Percentiles rank a stretch among this genome's conserved stretches.
Conservation (phyloP, 2,113 vertebrate species). For the Festucalex cinctus region DNA sequence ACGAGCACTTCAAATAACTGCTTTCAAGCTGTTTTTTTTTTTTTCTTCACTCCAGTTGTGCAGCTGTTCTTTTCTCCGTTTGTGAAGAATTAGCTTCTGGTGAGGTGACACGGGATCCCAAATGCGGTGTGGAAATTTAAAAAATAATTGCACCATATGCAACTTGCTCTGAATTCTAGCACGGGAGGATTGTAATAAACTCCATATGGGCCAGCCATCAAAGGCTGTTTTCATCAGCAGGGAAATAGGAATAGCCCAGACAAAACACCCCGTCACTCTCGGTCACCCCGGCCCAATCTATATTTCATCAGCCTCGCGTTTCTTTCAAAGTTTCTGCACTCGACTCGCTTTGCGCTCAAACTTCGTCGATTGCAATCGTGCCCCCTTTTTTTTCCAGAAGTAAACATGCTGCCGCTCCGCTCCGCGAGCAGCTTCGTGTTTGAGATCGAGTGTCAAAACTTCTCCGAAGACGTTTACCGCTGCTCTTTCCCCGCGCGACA, state of each 20-base stretch:
- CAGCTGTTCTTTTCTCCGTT: slow-evolving; percentile 33
- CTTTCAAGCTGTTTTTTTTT: slow-evolving; percentile 33
- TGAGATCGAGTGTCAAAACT: slow-evolving; percentile 39
- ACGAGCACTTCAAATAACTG: slow-evolving; percentile 25
- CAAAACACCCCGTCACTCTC: slow-evolving; percentile 26
- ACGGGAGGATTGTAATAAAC: slow-evolving; percentile 32
- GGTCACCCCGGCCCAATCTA: slow-evolving; percentile 20
- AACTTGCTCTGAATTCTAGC: slow-evolving; percentile 27
- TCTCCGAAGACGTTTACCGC: slow-evolving; percentile 31
- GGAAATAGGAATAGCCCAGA: slow-evolving; percentile 25
- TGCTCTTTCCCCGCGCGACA: slow-evolving; percentile 23
- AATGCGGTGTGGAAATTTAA: slow-evolving; percentile 34
- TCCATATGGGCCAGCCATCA: not conserved
- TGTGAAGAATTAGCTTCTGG: slow-evolving; percentile 28
- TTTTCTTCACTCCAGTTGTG: slow-evolving; percentile 8
- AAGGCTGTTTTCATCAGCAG: slow-evolving; percentile 9
- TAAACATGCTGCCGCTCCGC: slow-evolving; percentile 6
- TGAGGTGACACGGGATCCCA: slow-evolving; percentile 28
- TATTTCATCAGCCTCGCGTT: slow-evolving; percentile 26
- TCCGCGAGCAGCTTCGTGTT: slow-evolving; percentile 20
- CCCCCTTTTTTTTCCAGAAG: slow-evolving; percentile 30
- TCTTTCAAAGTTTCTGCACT: slow-evolving; percentile 35
- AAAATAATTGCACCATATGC: slow-evolving; percentile 14
- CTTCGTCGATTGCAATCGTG: slow-evolving; percentile 36
- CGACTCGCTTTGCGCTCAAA: slow-evolving; percentile 36